Conservation (phyloP, 92 coral and sea anemone species). For the Porites lobata region DNA sequence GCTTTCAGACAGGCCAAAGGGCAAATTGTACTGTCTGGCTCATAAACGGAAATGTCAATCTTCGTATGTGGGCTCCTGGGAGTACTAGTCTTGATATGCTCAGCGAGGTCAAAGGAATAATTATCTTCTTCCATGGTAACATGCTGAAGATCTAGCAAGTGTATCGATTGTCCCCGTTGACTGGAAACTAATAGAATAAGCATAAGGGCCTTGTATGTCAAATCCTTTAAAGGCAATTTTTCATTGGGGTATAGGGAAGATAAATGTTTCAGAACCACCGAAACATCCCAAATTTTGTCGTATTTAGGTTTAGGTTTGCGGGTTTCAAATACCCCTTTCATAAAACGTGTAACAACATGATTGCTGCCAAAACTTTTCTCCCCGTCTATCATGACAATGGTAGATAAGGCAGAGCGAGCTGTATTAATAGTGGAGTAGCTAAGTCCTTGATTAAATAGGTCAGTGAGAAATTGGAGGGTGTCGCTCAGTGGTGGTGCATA, state of each 20-base stretch:
- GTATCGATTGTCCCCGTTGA: slow-evolving; percentile 46
- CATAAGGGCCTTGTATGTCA: slow-evolving; percentile 41
- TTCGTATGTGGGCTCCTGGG: too few species aligned
- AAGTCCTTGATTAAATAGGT: slow-evolving; percentile 35
- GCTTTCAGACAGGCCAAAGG: too few species aligned
- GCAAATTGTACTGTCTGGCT: too few species aligned
- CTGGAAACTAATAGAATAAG: slow-evolving; percentile 29
- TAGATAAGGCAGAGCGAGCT: slow-evolving; percentile 66
- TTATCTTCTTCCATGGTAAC: too few species aligned
- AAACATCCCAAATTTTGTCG: too few species aligned
- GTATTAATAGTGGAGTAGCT: slow-evolving; percentile 73
- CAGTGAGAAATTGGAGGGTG: slow-evolving; percentile 40
- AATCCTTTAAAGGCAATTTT: neutral
- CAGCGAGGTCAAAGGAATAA: too few species aligned
- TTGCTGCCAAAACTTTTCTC: slow-evolving; percentile 65
- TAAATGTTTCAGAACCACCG: too few species aligned
- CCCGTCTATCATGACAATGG: slow-evolving; percentile 10
- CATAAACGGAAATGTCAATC: too few species aligned
- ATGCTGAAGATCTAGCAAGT: too few species aligned
- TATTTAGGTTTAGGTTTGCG: too few species aligned
- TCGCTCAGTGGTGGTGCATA: slow-evolving; percentile 46
- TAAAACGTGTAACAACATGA: neutral
- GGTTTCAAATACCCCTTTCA: too few species aligned
- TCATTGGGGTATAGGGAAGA: neutral
- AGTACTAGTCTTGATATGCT: too few species aligned